Evolutionary conservation across 2,888 invertebrate genomes (phyloP), one percentile per base, ranked within the genome.

Genomic region (Zootermopsis nevadensis): DNA sequence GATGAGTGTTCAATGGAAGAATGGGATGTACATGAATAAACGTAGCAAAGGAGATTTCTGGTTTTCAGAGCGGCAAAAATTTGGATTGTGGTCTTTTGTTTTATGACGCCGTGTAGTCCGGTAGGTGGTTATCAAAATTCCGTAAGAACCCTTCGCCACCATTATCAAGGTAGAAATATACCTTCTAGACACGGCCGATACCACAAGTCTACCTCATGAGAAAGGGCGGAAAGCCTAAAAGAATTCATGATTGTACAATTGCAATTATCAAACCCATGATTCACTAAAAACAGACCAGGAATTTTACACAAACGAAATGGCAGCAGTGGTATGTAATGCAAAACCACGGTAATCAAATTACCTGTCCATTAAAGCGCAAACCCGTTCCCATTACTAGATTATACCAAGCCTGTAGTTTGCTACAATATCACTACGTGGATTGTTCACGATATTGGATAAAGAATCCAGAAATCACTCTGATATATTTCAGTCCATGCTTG

Each of bases 271-370:
- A 30, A 19, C 33, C 33, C 33, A 31, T 27, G 60, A 55, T 55
- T 22, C 2, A 27, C 30, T 69, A 33, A 3, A 33, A 6, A 30
- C 33, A 69, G 33, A 19, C 31, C 31, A 69, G 22, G 1, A 30
- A 69, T 33, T 69, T 69, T 7, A 22, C 69, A 33, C 24, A 69
- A 33, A 22, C 69, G 6, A 69, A 6, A 69, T 69, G 33, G 33
- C 6, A 33, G 22, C 74, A n/a, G 42, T 60, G n/a, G 27, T 60
- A n/a, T 35, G 24, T 38, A 74, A 74, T n/a, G n/a, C 38, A 10
- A 74, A 74, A 42, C 42, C n/a, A n/a, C 72, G 38, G 38, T 74
- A 74, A 42, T 74, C 38, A 74, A 74, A 74, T 74, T 38, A 74
- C 38, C 38, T 38, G 74, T 74, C n/a, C 35, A 74, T 74, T 74